Conservation (phyloP, 2,113 vertebrate species). For the Catharus bicknelli region DNA sequence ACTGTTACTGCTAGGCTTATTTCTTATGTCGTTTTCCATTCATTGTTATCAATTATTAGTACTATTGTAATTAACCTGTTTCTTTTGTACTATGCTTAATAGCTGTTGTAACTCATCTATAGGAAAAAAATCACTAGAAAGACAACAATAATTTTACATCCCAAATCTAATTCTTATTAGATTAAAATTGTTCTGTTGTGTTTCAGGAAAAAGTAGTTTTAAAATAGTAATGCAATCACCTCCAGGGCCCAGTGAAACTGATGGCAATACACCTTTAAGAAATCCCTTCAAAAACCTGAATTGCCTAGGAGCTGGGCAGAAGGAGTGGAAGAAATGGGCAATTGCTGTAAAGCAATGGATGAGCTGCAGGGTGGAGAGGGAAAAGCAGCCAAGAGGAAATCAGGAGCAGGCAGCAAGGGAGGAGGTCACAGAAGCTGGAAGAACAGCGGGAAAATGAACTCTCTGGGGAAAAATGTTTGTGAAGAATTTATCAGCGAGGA, state of each 20-base stretch:
- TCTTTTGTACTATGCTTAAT: neutral
- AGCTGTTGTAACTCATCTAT: neutral
- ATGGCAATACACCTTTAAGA: neutral
- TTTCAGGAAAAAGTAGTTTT: neutral
- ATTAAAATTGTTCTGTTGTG: neutral
- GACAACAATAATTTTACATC: neutral
- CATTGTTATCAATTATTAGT: neutral
- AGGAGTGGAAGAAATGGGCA: neutral
- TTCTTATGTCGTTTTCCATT: neutral
- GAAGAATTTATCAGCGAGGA: neutral
- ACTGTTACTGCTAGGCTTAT: neutral
- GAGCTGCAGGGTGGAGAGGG: slow-evolving; percentile 9
- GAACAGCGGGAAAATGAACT: neutral
- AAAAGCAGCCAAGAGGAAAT: slow-evolving; percentile 44
- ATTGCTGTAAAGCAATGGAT: neutral
- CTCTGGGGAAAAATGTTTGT: neutral
- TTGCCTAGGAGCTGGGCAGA: neutral
- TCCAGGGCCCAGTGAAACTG: neutral
- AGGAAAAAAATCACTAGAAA: neutral
- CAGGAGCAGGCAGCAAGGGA: neutral
- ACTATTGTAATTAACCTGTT: neutral
- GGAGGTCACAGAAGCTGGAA: neutral
- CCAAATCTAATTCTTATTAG: neutral
- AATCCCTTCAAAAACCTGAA: neutral
- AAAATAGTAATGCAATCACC: neutral